A percentile compares a stretch with the other conserved stretches of the same genome.
These are phyloP conservation scores for Ateles fusciceps DNA, from an alignment of 2,797 vertebrate species.

Conservation along the genomic window DNA sequence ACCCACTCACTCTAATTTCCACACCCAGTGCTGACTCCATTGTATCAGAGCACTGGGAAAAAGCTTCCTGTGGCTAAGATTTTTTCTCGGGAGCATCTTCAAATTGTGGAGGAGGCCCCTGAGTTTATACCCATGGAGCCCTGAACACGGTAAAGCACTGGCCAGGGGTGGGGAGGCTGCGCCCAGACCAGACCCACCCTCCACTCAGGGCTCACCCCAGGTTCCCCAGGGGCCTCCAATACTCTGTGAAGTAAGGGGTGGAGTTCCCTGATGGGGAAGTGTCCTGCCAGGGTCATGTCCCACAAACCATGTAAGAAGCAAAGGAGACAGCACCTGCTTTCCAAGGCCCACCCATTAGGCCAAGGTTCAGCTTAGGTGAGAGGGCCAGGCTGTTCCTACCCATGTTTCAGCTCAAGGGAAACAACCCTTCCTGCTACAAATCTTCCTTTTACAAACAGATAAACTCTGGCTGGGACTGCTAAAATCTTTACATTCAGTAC, in stretches of 20 bases:
- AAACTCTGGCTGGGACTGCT: background rate
- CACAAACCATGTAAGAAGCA: too few relatives aligned
- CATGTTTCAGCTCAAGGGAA: background rate
- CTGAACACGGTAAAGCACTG: accelerated
- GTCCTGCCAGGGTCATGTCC: background rate
- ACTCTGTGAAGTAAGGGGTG: background rate
- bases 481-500: background rate
- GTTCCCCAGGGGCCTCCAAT: background rate
- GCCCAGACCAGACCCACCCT: background rate
- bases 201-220: background rate
- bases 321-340: background rate
- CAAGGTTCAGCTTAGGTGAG: background rate
- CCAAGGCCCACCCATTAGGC: too few relatives aligned
- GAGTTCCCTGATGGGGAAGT: background rate
- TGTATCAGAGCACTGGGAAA: background rate
- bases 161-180: background rate
- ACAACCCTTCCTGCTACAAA: background rate
- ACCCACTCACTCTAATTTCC: background rate
- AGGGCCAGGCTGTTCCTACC: background rate
- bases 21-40: background rate
- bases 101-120: background rate
- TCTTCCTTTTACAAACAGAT: background rate
- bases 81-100: background rate
- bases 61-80: accelerated
- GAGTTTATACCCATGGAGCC: background rate